Percentiles rank a stretch among this genome's conserved stretches.
phyloP scores from a whole-genome alignment of 2,888 invertebrate genomes.

The Gastrophysa polygoni region DNA sequence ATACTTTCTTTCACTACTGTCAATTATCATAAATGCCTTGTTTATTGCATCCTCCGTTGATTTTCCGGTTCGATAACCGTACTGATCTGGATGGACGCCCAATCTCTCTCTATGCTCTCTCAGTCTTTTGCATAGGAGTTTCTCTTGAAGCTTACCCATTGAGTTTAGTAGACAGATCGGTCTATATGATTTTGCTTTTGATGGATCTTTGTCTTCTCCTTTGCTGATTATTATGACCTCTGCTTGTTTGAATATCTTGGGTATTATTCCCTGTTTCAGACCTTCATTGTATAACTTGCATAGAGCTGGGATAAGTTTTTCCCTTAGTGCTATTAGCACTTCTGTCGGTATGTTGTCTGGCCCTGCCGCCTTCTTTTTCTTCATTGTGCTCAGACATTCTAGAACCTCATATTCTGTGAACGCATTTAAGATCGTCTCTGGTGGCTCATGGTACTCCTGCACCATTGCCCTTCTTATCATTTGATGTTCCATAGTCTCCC shows the following conservation, averaged over 20 bases:
- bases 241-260: background rate
- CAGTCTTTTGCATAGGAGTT: background rate
- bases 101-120: background rate
- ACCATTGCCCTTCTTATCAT: background rate
- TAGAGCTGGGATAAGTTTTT: background rate
- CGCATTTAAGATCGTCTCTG: background rate
- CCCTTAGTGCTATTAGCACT: background rate
- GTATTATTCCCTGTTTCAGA: slow-evolving; percentile 1
- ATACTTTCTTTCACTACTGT: background rate
- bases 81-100: slow-evolving; percentile 1
- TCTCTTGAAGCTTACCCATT: background rate
- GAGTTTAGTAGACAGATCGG: slow-evolving; percentile 5
- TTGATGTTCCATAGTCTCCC: background rate
- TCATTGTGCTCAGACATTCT: background rate
- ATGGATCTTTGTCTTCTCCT: slow-evolving; percentile 10
- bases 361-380: slow-evolving; percentile 13
- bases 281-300: slow-evolving; percentile 10
- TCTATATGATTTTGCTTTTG: slow-evolving; percentile 3
- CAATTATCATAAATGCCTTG: background rate
- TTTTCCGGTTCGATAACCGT: slow-evolving; percentile 11
- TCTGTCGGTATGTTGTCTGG: slow-evolving; percentile 3
- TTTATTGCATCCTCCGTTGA: slow-evolving; percentile 14
- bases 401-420: background rate
- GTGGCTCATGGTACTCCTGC: background rate
- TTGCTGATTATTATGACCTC: slow-evolving; percentile 1